Conservation (phyloP, 23 tunicate genomes). For the Clavelina lepadiformis region DNA sequence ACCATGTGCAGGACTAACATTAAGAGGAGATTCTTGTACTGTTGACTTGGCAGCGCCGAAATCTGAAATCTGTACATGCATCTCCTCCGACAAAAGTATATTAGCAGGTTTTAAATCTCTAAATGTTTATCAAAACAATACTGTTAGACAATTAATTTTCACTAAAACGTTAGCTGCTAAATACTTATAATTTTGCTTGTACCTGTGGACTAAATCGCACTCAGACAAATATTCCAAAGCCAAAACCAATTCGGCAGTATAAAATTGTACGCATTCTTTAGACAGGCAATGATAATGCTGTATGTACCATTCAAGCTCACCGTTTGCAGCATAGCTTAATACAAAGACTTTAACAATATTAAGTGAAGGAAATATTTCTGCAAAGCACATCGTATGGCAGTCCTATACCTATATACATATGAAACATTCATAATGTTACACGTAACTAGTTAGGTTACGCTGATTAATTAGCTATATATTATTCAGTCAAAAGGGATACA, state of each 20-base stretch:
- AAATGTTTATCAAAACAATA: no score
- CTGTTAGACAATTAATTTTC: no score
- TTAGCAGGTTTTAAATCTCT: constrained; percentile 68
- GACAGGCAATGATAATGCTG: constrained; percentile 26
- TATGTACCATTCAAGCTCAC: constrained; percentile 41
- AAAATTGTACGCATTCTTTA: constrained; percentile 36
- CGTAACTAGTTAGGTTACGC: no score
- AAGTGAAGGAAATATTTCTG: no score
- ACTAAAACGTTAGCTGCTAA: no score
- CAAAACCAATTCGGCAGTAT: constrained; percentile 38
- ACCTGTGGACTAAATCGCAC: constrained; percentile 46
- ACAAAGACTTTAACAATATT: constrained; percentile 24
- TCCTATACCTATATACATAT: no score
- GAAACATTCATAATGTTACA: no score
- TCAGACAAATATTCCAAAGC: constrained; percentile 45
- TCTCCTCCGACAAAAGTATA: constrained; percentile 36
- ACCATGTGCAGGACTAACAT: no score
- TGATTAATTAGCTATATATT: no score
- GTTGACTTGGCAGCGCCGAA: constrained; percentile 46
- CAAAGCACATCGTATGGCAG: no score
- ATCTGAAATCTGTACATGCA: constrained; percentile 61
- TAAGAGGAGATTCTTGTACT: no score
- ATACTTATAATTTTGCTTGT: no score
- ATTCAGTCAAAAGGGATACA: constrained; percentile 54
- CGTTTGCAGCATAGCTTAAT: constrained; percentile 36